Conservation (phyloP, 2,888 invertebrate species). For the Drosophila fulvimacula region DNA sequence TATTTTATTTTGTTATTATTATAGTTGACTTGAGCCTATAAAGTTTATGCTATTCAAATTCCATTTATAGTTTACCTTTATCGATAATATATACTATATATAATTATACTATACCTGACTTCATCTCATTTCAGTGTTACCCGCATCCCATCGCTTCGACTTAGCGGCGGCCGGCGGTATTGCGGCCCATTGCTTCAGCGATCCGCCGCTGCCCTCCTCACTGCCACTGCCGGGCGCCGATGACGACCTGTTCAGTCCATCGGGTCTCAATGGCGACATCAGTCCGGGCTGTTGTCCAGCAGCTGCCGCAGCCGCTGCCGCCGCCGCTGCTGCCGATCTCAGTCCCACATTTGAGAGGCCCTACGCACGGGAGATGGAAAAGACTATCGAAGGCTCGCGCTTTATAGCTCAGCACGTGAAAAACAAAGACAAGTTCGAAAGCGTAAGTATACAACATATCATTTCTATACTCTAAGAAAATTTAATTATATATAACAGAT, state of each 20-base stretch:
- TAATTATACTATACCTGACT: not conserved
- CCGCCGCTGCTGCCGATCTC: conserved; percentile 84
- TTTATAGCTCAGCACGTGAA: conserved; percentile 98
- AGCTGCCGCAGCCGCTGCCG: conserved; percentile 62
- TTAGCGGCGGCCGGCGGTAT: conserved; percentile 88
- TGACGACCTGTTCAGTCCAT: conserved; percentile 93
- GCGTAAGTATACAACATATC: conserved; percentile 88
- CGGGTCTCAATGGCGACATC: conserved; percentile 85
- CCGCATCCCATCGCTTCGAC: conserved; percentile 87
- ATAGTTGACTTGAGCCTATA: no score
- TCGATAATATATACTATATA: not conserved
- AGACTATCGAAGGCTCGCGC: conserved; percentile 95
- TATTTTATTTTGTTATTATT: no score
- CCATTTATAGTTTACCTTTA: no score
- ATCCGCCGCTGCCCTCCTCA: conserved; percentile 88
- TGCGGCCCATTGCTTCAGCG: conserved; percentile 88
- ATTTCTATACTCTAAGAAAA: not conserved
- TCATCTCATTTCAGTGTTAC: conserved; percentile 81
- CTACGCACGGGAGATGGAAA: conserved; percentile 93
- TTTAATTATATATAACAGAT: no score
- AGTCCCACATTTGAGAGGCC: conserved; percentile 94
- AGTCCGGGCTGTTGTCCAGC: conserved; percentile 86
- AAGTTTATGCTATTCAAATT: no score
- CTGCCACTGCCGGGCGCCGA: conserved; percentile 91
- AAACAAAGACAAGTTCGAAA: conserved; percentile 97